Percentiles rank a stretch among this genome's conserved stretches.
Conservation (phyloP, 92 coral and sea anemone species). For the Palythoa grandis region DNA sequence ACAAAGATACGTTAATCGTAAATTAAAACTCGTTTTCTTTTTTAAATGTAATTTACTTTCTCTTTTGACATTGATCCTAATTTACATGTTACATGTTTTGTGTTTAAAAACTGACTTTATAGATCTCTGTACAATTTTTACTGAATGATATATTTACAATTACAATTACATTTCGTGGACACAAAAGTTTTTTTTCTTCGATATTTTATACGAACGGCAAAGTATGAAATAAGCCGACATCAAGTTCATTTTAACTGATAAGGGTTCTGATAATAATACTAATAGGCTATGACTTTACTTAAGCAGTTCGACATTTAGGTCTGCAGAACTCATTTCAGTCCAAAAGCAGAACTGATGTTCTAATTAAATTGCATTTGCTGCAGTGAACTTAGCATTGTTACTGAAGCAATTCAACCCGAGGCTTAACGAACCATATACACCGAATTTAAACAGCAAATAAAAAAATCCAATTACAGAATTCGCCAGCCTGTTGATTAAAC, state of each 20-base stretch:
- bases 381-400: neutral
- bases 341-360: neutral
- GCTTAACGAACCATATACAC: neutral
- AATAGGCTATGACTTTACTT: neutral
- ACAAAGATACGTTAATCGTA: neutral
- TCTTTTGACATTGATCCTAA: neutral
- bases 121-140: slow-evolving; percentile 6
- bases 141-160: neutral
- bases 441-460: slow-evolving; percentile 13
- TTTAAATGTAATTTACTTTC: neutral
- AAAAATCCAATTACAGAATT: slow-evolving; percentile 28
- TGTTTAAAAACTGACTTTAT: neutral
- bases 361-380: neutral
- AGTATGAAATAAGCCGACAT: neutral
- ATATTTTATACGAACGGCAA: neutral
- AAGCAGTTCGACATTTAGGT: slow-evolving; percentile 8
- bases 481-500: slow-evolving; percentile 5
- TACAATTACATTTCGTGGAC: slow-evolving; percentile 8
- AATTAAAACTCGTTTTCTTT: neutral
- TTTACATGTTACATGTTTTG: slow-evolving; percentile 21
- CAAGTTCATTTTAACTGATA: neutral
- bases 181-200: neutral
- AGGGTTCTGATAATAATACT: neutral
- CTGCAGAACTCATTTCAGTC: neutral
- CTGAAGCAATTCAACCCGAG: slow-evolving; percentile 4